phyloP scores from a whole-genome alignment of 2,888 invertebrate genomes.

The Agrotis exclamationis region DNA sequence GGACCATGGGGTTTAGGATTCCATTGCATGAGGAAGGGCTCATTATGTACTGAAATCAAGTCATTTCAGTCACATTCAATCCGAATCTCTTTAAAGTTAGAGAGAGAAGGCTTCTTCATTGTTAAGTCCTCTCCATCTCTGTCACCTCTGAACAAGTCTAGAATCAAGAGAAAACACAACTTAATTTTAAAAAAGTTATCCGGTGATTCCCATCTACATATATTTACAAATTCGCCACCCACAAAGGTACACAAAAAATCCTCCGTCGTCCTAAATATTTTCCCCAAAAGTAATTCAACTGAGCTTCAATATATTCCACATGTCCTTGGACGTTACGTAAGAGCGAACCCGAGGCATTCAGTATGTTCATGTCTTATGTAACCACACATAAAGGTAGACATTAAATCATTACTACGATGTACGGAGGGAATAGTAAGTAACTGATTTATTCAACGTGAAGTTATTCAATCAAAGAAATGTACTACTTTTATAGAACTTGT shows the following conservation, averaged over 20 bases:
- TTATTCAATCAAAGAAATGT: conserved; percentile 11
- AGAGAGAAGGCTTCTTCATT: no score
- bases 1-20: no score
- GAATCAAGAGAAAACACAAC: no score
- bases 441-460: conserved; percentile 5
- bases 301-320: conserved; percentile 35
- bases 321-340: conserved; percentile 45
- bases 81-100: no score
- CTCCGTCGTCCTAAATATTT: conserved; percentile 24
- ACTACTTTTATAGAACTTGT: conserved; percentile 1
- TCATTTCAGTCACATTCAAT: no score
- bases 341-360: conserved; percentile 27
- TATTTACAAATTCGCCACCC: conserved; percentile 5
- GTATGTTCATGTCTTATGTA: conserved; percentile 41
- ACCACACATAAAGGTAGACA: conserved; percentile 34
- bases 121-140: no score
- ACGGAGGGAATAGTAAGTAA: conserved; percentile 8
- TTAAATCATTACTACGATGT: conserved; percentile 19
- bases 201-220: not conserved
- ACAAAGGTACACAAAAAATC: conserved; percentile 2
- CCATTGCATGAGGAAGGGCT: no score
- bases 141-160: no score
- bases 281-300: conserved; percentile 36
- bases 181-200: not conserved
- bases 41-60: no score